phyloP scores from a whole-genome alignment of 2,888 invertebrate genomes.

The Folsomia manolachei region DNA sequence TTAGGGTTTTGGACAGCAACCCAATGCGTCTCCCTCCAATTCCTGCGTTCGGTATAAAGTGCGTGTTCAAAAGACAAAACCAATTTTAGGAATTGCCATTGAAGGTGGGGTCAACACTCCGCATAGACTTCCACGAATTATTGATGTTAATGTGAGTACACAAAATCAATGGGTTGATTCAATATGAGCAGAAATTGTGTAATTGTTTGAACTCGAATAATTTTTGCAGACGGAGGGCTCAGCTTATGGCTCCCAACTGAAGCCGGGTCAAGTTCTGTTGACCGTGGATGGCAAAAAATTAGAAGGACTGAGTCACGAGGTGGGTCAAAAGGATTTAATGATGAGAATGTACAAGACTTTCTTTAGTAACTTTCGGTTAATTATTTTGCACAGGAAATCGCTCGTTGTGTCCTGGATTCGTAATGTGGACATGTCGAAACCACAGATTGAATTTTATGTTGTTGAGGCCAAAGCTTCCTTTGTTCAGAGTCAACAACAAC shows the following conservation, averaged over 20 bases:
- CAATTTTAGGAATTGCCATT: constrained; percentile 92
- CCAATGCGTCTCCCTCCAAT: neutral
- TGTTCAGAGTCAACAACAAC: neutral
- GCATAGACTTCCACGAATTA: constrained; percentile 90
- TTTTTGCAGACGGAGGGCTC: constrained; percentile 81
- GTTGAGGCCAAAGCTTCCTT: constrained; percentile 70
- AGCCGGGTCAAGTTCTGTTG: constrained; percentile 89
- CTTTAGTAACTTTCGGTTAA: too few relatives aligned
- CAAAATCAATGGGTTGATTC: neutral
- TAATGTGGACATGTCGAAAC: constrained; percentile 84
- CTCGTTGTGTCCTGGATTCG: constrained; percentile 86
- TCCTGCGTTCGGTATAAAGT: constrained; percentile 62
- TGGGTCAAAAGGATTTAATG: too few relatives aligned
- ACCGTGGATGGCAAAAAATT: constrained; percentile 78
- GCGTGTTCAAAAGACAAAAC: constrained; percentile 87
- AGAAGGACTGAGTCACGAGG: constrained; percentile 75
- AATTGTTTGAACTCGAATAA: neutral
- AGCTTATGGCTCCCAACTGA: constrained; percentile 85
- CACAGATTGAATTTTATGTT: constrained; percentile 89
- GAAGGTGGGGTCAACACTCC: constrained; percentile 96
- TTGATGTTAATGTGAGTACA: constrained; percentile 85
- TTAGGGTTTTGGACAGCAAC: too few relatives aligned
- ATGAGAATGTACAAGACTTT: too few relatives aligned
- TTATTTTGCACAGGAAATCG: too few relatives aligned
- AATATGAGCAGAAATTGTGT: constrained; percentile 16